Evolutionary conservation across 2,113 vertebrate species (phyloP).

Genomic region (Ia io): DNA sequence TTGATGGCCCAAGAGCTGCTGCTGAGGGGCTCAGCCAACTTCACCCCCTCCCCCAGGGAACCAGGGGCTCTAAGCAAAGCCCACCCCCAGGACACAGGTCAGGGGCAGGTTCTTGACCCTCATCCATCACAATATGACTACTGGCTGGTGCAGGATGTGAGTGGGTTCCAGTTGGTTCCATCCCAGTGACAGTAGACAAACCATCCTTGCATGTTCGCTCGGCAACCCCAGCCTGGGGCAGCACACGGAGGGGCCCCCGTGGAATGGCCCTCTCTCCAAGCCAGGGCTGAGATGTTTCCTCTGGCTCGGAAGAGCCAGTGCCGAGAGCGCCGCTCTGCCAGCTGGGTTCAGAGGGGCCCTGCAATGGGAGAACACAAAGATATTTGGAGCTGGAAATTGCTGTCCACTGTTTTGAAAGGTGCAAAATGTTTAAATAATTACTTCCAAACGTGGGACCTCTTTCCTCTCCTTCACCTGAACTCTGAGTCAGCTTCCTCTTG

Average conservation of each 20-base stretch:
- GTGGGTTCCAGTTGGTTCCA: constrained; percentile 1
- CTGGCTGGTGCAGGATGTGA: neutral
- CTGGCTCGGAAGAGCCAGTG: neutral
- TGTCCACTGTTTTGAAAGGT: constrained; percentile 15
- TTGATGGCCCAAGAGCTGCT: neutral
- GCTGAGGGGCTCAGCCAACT: neutral
- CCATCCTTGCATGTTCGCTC: constrained; percentile 29
- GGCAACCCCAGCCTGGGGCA: neutral
- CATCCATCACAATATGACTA: neutral
- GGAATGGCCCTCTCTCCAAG: neutral
- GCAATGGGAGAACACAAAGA: neutral
- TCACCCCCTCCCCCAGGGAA: neutral
- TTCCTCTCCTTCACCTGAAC: neutral
- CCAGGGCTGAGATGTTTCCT: neutral
- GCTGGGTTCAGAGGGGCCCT: neutral
- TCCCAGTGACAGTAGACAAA: neutral
- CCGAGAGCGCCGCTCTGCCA: neutral
- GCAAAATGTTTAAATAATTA: neutral
- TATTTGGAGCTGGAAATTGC: neutral
- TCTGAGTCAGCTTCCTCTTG: neutral
- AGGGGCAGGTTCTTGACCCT: neutral
- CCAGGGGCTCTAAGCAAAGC: neutral
- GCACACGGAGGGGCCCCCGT: neutral
- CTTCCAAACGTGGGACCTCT: neutral
- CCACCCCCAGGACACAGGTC: neutral